Conservation (phyloP, 2,113 vertebrate genomes). For the Ivindomyrus marchei region DNA sequence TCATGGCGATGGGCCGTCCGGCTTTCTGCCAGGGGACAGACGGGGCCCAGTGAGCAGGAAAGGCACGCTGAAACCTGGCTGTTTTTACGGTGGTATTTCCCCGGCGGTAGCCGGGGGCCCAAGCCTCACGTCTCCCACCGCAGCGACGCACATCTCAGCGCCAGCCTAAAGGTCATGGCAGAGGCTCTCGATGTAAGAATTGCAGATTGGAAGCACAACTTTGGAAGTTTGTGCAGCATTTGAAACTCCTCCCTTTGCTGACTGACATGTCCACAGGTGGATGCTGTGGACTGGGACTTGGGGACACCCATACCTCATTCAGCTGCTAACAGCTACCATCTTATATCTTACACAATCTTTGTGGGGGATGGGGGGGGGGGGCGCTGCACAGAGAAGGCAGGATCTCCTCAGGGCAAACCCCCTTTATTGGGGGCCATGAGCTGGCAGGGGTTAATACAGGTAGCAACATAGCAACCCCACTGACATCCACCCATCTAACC, state of each 20-base stretch:
- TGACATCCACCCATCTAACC: too few relatives aligned
- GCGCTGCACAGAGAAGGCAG: too few relatives aligned
- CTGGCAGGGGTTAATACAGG: too few relatives aligned
- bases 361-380: neutral
- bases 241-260: neutral
- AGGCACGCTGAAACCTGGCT: neutral
- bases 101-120: neutral
- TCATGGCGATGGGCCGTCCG: slow-evolving; percentile 8
- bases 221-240: neutral
- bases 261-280: neutral
- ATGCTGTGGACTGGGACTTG: neutral
- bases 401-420: too few relatives aligned
- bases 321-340: neutral
- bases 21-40: slow-evolving; percentile 8
- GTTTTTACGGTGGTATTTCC: neutral
- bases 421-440: too few relatives aligned
- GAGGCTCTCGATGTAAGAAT: neutral
- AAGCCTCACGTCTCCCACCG: neutral
- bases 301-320: neutral
- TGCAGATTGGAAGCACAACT: neutral
- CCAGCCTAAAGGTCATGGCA: neutral
- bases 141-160: neutral
- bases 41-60: neutral
- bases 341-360: neutral
- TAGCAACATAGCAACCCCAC: too few relatives aligned